Percentiles rank a stretch among this genome's conserved stretches.
phyloP scores from a whole-genome alignment of 30 jellyfish, hydroid and myxozoan species.

The Haliclystus octoradiatus region DNA sequence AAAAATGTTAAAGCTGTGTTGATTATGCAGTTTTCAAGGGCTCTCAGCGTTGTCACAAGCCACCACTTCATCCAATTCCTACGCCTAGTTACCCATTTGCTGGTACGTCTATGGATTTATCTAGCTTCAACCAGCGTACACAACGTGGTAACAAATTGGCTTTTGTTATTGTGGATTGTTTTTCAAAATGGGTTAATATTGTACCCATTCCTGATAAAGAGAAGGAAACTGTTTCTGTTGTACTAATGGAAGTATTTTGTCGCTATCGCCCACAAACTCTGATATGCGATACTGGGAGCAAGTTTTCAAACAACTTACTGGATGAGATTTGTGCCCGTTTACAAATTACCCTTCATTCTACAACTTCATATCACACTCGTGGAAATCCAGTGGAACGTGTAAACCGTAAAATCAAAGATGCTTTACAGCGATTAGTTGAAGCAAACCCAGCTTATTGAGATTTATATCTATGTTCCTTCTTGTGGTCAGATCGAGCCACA shows the following conservation, averaged over 20 bases:
- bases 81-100: too few relatives aligned
- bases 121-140: neutral
- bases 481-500: neutral
- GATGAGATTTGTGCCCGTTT: neutral
- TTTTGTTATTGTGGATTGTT: neutral
- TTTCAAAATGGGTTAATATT: neutral
- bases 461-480: neutral
- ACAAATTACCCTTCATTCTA: neutral
- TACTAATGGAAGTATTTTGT: neutral
- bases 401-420: neutral
- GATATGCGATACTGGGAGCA: neutral
- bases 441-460: neutral
- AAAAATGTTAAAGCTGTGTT: neutral
- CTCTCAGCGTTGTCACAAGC: neutral
- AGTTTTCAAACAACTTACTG: neutral
- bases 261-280: neutral
- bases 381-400: neutral
- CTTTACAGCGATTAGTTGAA: neutral
- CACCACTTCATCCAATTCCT: neutral
- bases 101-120: too few relatives aligned
- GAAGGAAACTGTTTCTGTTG: neutral
- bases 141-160: neutral
- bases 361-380: neutral
- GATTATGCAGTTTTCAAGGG: neutral
- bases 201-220: neutral